Conservation (phyloP, 2,797 vertebrate genomes). For the Neopelma chrysocephalum region DNA sequence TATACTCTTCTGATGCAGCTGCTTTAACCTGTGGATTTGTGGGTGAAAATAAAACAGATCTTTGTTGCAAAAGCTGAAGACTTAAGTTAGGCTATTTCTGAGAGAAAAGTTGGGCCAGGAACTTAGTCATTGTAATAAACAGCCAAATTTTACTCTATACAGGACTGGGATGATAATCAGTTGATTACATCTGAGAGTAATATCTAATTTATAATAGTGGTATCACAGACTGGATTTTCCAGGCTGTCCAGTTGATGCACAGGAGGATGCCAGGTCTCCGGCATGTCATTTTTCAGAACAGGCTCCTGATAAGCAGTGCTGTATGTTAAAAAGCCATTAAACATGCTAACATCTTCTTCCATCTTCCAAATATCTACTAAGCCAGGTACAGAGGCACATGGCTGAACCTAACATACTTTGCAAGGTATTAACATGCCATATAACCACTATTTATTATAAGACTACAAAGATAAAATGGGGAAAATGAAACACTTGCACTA, state of each 20-base stretch:
- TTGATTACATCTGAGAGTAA: not conserved
- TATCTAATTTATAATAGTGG: constrained; percentile 6
- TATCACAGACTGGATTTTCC: constrained; percentile 9
- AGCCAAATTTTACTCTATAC: not conserved
- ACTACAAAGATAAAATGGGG: constrained; percentile 36
- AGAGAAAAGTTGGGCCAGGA: not conserved
- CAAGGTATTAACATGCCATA: constrained; percentile 2
- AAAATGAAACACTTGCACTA: not conserved
- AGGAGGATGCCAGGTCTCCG: not conserved
- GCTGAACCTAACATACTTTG: constrained; percentile 24
- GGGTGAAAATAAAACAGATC: not conserved
- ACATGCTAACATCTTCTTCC: not conserved
- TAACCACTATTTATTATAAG: constrained; percentile 34
- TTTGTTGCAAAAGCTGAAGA: not conserved
- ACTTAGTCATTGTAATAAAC: not conserved
- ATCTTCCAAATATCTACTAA: constrained; percentile 21
- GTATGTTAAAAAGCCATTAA: constrained; percentile 21
- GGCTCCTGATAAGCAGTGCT: not conserved
- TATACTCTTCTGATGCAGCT: not conserved
- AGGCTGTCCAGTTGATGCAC: constrained; percentile 15
- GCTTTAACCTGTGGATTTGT: not conserved
- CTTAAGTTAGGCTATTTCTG: not conserved
- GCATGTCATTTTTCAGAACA: constrained; percentile 2
- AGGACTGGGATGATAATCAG: not conserved
- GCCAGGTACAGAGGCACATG: not conserved